These are phyloP conservation scores for Zygothrica quintamaculata DNA, from an alignment of 2,888 invertebrate genomes.

Conservation along the genomic window DNA sequence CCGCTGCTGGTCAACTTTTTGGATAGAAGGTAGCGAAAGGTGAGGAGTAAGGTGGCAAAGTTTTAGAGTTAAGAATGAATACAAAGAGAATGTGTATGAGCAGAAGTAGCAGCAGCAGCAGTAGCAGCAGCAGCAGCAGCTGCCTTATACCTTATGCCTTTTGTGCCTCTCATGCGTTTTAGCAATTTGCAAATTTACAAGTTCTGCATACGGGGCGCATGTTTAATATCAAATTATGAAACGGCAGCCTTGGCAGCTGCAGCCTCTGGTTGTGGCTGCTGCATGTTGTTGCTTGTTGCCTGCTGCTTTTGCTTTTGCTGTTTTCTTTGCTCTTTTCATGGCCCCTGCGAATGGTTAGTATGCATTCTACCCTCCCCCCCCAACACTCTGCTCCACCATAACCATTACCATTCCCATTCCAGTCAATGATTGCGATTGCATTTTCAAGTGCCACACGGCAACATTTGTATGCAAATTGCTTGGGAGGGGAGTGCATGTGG, in stretches of 20 bases:
- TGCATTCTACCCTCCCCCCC: no score
- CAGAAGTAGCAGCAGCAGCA: constrained; percentile 35
- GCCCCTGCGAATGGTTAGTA: no score
- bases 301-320: neutral
- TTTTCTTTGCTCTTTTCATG: constrained; percentile 1
- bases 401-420: constrained; percentile 8
- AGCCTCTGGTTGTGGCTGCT: constrained; percentile 30
- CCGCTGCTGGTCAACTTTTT: constrained; percentile 16
- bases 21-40: neutral
- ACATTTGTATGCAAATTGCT: constrained; percentile 77
- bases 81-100: neutral
- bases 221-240: constrained; percentile 79
- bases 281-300: constrained; percentile 5
- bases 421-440: constrained; percentile 62
- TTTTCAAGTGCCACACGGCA: constrained; percentile 76
- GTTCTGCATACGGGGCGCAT: constrained; percentile 70
- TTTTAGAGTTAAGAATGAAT: neutral
- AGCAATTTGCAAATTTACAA: constrained; percentile 79
- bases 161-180: constrained; percentile 64
- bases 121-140: constrained; percentile 43
- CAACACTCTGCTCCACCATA: no score
- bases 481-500: constrained; percentile 68
- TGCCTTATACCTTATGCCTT: constrained; percentile 20
- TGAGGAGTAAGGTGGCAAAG: constrained; percentile 17
- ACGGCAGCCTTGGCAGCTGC: constrained; percentile 50